A percentile compares a stretch with the other conserved stretches of the same genome.
These are phyloP conservation scores for Urocolius indicus DNA, from an alignment of 2,113 vertebrate species.

Conservation along the genomic window DNA sequence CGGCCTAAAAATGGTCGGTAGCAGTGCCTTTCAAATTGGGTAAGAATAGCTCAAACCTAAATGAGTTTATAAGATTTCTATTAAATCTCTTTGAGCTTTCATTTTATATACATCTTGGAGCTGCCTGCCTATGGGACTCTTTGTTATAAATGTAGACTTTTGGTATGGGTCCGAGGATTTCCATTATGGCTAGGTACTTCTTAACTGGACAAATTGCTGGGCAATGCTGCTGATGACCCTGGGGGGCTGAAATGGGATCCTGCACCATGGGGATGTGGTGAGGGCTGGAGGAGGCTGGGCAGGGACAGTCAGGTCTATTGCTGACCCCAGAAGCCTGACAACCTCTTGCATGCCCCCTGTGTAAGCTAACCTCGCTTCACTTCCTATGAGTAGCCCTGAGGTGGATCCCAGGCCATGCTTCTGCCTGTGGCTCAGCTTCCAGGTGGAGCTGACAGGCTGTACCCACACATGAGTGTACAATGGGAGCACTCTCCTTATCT, in stretches of 20 bases:
- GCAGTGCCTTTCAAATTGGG: neutral
- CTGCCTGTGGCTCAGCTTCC: neutral
- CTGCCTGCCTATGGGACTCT: neutral
- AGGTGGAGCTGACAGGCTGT: neutral
- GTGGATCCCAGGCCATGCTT: neutral
- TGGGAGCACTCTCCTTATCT: accelerated
- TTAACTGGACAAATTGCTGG: accelerated
- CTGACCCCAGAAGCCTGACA: neutral
- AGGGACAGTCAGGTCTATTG: neutral
- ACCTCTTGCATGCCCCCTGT: neutral
- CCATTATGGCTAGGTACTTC: neutral
- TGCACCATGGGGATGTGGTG: accelerated
- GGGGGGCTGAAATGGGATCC: no score
- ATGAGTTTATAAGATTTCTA: neutral
- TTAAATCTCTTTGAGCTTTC: neutral
- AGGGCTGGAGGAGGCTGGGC: neutral
- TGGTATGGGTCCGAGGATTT: neutral
- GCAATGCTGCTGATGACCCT: neutral
- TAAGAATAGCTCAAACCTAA: neutral
- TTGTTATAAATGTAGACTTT: neutral
- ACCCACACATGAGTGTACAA: neutral
- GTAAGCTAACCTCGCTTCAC: neutral
- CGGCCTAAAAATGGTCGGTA: neutral
- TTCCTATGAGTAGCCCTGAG: neutral
- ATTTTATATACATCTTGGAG: neutral